Conservation (phyloP, 2,113 vertebrate species). For the Acrocephalus arundinaceus region DNA sequence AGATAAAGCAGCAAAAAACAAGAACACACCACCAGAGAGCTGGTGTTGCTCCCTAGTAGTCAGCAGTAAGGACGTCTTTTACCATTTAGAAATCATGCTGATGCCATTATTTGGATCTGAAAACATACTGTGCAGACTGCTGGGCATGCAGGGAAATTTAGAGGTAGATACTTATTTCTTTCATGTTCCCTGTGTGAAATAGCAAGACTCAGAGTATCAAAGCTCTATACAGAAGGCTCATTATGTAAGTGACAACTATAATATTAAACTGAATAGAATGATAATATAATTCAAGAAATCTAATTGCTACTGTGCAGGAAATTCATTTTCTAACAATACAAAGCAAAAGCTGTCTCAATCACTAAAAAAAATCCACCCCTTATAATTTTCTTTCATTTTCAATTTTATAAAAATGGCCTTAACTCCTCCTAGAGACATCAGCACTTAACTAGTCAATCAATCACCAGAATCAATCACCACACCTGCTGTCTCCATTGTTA, state of each 20-base stretch:
- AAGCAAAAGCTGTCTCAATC: conserved; percentile 41
- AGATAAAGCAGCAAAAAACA: not conserved
- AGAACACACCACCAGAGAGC: not conserved
- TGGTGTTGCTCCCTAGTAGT: not conserved
- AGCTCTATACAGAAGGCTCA: conserved; percentile 29
- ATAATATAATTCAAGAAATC: conserved; percentile 54
- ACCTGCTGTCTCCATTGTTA: conserved; percentile 46
- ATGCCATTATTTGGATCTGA: not conserved
- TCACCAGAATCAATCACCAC: conserved; percentile 42
- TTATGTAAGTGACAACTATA: conserved; percentile 53
- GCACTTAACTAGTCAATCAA: conserved; percentile 52
- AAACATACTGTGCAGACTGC: not conserved
- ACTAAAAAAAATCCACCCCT: conserved; percentile 25
- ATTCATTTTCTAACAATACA: conserved; percentile 47
- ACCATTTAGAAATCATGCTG: not conserved
- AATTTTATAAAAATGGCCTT: conserved; percentile 39
- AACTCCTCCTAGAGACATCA: conserved; percentile 30
- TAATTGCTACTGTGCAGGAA: conserved; percentile 50
- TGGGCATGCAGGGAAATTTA: not conserved
- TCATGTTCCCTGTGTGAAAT: conserved; percentile 11
- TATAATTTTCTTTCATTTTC: conserved; percentile 61
- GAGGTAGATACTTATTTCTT: not conserved
- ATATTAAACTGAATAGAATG: conserved; percentile 54
- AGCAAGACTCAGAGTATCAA: not conserved
- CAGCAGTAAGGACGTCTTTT: not conserved